phyloP scores from a whole-genome alignment of 2,797 vertebrate genomes.

The Lithobates sylvaticus region DNA sequence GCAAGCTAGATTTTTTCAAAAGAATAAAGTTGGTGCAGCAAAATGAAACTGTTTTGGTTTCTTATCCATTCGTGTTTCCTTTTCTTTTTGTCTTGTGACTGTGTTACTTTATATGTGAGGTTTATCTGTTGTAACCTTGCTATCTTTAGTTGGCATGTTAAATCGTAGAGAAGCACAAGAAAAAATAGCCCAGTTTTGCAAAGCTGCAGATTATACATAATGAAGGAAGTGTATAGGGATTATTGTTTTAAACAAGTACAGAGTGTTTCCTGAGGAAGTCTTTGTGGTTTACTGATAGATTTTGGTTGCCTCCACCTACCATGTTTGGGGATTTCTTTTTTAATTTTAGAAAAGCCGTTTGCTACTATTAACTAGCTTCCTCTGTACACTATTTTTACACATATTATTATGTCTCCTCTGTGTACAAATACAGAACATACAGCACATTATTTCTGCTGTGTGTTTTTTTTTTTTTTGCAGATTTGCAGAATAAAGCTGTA shows the following conservation, averaged over 20 bases:
- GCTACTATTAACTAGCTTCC: background rate
- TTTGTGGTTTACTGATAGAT: constrained; percentile 70
- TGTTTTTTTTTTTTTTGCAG: background rate
- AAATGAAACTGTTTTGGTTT: background rate
- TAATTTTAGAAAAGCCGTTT: constrained; percentile 54
- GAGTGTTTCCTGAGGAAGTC: constrained; percentile 74
- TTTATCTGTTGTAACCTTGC: background rate
- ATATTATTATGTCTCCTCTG: background rate
- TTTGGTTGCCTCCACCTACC: constrained; percentile 65
- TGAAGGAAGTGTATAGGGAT: constrained; percentile 18
- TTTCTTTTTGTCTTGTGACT: too few species aligned
- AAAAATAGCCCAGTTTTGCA: background rate
- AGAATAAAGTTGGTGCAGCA: background rate
- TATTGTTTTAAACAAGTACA: constrained; percentile 53
- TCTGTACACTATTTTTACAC: background rate
- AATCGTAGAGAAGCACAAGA: background rate
- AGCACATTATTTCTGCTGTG: background rate
- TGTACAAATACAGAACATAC: background rate
- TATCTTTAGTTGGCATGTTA: background rate
- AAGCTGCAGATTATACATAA: background rate
- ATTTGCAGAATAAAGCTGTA: too few species aligned
- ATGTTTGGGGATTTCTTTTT: constrained; percentile 61
- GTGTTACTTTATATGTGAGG: background rate
- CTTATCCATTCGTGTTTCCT: background rate
- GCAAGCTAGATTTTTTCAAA: background rate